Base-by-base conservation (phyloP, 1,140 invertebrate species). In the Rhagoletis pomonella region DNA sequence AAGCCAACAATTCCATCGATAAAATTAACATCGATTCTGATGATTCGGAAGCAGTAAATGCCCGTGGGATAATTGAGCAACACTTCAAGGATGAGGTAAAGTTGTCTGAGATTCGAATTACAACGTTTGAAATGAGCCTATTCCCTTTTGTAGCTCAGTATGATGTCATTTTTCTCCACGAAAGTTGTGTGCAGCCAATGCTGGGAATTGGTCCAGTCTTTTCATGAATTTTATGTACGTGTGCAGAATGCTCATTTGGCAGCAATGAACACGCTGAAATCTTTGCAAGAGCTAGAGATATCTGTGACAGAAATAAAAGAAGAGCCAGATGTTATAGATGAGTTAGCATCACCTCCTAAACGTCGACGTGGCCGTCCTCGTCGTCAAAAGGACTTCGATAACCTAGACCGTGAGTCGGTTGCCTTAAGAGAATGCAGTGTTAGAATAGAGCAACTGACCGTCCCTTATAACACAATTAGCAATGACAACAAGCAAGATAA, bases 251-350 rank as follows among this genome's bases (percentile, higher is more conserved):
- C 59, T 6, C 84, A 85, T 29, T 62, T 47, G 14, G 29, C 42
- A 39, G 55, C 84, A 62, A 85, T 1, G 39, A 85, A 85, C 47
- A 81, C 73, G 1, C 47, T 81, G 4, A 81, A 81, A 14, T 81
- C 73, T 7, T 81, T 81, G n/a, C 73, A 81, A 55, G 73, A 81
- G n/a, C n/a, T 81, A 29, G 73, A 81, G 47, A 81, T 81, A 81
- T 5, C 73, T 2, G 73, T 55, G 12, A 62, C 59, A 39, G 84
- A 60, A n/a, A 62, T 85, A 85, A 85, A 85, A 62, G 50, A 14
- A 12, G 84, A 85, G 42, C 19, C 55, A 7, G 84, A 85, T 59
- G 55, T 58, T 17, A 7, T 85, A 60, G 84, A 85, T 19, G 84
- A 81, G 10, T 55, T 81, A 1, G 73, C 73, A 10, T 19, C 73